Conservation (phyloP, 1,140 invertebrate species). For the Tribolium castaneum region DNA sequence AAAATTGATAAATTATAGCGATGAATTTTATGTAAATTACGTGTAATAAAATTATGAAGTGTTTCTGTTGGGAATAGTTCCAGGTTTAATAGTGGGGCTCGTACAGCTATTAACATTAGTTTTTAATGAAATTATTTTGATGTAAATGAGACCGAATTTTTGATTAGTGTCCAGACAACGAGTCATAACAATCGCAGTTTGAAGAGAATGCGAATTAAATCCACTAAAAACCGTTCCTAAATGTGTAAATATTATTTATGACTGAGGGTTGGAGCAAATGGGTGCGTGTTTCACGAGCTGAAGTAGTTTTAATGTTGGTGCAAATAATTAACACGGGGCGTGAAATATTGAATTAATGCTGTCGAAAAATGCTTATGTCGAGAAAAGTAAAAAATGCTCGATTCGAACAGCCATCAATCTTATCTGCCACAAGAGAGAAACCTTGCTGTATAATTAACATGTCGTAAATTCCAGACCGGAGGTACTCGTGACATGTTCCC, state of each 20-base stretch:
- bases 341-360: constrained; percentile 36
- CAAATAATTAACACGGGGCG: constrained; percentile 9
- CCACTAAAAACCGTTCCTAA: not conserved
- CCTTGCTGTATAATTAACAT: constrained; percentile 41
- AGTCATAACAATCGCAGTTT: not conserved
- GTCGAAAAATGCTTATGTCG: constrained; percentile 38
- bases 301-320: constrained; percentile 9
- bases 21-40: not conserved
- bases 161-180: not conserved
- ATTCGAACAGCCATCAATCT: constrained; percentile 40
- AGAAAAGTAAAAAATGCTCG: constrained; percentile 34
- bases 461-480: constrained; percentile 37
- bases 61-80: not conserved
- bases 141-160: not conserved
- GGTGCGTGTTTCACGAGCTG: not conserved
- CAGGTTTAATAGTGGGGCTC: not conserved
- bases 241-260: not conserved
- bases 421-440: constrained; percentile 35
- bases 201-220: not conserved
- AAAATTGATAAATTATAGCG: not conserved
- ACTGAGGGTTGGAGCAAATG: not conserved
- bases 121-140: not conserved
- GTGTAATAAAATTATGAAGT: not conserved
- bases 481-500: constrained; percentile 26
- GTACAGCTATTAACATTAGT: not conserved